These are phyloP conservation scores for Nesometra sesokonis DNA, from an alignment of 35 echinoderm and acorn worm genomes.

Conservation along the genomic window DNA sequence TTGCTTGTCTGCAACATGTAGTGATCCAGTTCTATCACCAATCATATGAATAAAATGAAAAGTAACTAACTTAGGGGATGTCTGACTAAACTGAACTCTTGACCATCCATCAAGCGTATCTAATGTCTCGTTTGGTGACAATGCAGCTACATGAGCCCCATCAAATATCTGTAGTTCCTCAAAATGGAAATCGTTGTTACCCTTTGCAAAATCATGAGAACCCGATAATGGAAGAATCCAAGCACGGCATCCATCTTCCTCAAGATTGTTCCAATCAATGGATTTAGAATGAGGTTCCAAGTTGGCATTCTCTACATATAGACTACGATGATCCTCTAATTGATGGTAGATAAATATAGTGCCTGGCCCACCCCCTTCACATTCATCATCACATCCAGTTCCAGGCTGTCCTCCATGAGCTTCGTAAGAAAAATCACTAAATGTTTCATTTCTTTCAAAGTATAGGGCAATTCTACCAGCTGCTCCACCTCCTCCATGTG, in stretches of 20 bases:
- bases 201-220: conserved; percentile 49
- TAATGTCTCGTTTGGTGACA: conserved; percentile 31
- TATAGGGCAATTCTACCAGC: conserved; percentile 62
- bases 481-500: conserved; percentile 62
- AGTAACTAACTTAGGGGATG: background rate
- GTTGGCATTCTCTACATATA: conserved; percentile 64
- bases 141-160: conserved; percentile 60
- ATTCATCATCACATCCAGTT: conserved; percentile 23
- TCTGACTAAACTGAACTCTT: background rate
- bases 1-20: conserved; percentile 61
- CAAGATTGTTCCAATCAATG: conserved; percentile 70
- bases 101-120: conserved; percentile 3
- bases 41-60: conserved; percentile 76
- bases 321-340: conserved; percentile 59
- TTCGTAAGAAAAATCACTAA: conserved; percentile 70
- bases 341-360: conserved; percentile 83
- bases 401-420: conserved; percentile 61
- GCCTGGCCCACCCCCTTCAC: conserved; percentile 78
- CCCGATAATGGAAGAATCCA: conserved; percentile 78
- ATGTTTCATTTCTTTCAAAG: conserved; percentile 61
- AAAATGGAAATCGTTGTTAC: conserved; percentile 71
- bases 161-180: conserved; percentile 85
- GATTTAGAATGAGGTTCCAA: conserved; percentile 40
- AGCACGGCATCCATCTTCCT: conserved; percentile 79
- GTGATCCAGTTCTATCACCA: conserved; percentile 64